These are phyloP conservation scores for Sinonovacula constricta DNA, from an alignment of 1,140 invertebrate genomes.

Conservation along the genomic window DNA sequence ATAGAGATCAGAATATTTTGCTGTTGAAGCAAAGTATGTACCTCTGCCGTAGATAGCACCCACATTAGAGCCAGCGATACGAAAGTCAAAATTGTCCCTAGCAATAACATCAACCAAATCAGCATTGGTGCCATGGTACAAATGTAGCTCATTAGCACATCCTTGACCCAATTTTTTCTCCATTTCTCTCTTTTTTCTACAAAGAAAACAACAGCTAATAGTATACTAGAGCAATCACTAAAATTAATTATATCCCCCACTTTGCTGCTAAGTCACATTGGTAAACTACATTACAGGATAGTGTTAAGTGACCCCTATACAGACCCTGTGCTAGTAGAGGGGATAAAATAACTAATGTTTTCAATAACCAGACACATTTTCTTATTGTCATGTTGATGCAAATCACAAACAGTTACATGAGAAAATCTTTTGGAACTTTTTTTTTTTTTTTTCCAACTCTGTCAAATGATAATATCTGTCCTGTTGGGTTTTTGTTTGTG, in stretches of 20 bases:
- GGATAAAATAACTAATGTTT: neutral
- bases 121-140: conserved; percentile 61
- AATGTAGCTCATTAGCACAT: conserved; percentile 45
- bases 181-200: conserved; percentile 53
- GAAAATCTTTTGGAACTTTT: neutral
- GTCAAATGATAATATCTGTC: too few species aligned
- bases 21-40: conserved; percentile 58
- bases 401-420: neutral
- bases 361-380: neutral
- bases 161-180: conserved; percentile 39
- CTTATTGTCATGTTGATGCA: neutral
- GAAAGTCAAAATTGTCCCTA: conserved; percentile 58
- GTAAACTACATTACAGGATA: too few species aligned
- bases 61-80: conserved; percentile 49
- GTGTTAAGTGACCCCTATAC: too few species aligned
- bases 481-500: too few species aligned
- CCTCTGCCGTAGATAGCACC: conserved; percentile 59
- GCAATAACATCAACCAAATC: conserved; percentile 49
- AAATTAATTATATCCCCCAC: too few species aligned
- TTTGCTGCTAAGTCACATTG: neutral
- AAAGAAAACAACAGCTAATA: conserved; percentile 7
- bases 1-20: conserved; percentile 58
- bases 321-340: neutral
- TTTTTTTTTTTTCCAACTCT: neutral
- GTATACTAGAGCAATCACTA: too few species aligned